Evolutionary conservation across 2,113 vertebrate genomes (phyloP).

Genomic region (Sceloporus tristichus): DNA sequence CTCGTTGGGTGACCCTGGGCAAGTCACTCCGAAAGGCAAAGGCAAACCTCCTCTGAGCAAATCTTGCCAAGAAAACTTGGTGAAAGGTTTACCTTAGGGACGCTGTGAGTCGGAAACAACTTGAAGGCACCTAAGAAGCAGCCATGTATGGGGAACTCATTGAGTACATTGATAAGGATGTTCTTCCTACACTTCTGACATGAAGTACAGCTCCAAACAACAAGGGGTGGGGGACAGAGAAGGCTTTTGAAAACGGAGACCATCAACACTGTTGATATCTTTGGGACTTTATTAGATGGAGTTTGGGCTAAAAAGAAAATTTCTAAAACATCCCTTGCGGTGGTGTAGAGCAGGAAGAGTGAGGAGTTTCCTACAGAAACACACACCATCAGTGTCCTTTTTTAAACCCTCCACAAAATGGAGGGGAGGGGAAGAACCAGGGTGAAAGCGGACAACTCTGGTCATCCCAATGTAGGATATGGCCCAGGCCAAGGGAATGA

Average conservation of each 20-base stretch:
- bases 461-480: background rate
- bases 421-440: background rate
- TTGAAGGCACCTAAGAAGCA: too few species aligned
- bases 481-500: conserved; percentile 29
- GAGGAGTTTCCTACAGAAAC: background rate
- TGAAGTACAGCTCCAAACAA: too few species aligned
- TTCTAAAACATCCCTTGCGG: conserved; percentile 54
- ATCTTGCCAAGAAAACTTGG: too few species aligned
- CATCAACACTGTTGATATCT: conserved; percentile 53
- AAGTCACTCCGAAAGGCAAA: too few species aligned
- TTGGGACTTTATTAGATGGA: conserved; percentile 79
- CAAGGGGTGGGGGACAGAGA: background rate
- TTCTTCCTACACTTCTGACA: too few species aligned
- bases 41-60: too few species aligned
- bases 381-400: background rate
- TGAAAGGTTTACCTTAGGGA: too few species aligned
- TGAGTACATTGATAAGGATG: too few species aligned
- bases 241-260: conserved; percentile 46
- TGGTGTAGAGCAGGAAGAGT: conserved; percentile 50
- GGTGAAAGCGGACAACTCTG: background rate
- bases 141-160: too few species aligned
- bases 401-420: background rate
- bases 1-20: too few species aligned
- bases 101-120: too few species aligned
- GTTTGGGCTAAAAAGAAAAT: conserved; percentile 59